These are phyloP conservation scores for Unio pictorum DNA, from an alignment of 2,888 invertebrate species.

Conservation along the genomic window DNA sequence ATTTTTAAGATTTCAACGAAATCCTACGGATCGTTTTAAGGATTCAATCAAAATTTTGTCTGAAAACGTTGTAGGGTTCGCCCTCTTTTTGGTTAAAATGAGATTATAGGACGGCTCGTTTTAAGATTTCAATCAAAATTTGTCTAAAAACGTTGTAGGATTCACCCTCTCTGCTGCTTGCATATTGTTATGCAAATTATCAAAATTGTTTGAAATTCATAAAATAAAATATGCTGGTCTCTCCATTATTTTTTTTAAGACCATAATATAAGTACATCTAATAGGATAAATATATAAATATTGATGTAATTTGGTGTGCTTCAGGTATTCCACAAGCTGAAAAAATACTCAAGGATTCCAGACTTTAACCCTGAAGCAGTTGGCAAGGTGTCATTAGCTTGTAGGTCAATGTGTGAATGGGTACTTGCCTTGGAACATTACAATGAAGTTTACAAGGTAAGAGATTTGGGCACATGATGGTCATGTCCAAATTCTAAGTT, in stretches of 20 bases:
- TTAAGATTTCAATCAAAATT: no score
- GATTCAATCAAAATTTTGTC: no score
- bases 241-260: background rate
- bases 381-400: conserved; percentile 67
- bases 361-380: conserved; percentile 70
- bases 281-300: background rate
- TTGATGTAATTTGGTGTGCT: conserved; percentile 4
- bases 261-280: background rate
- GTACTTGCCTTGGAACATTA: conserved; percentile 70
- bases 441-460: conserved; percentile 70
- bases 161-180: no score
- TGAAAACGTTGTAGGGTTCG: no score
- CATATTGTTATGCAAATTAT: no score
- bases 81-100: no score
- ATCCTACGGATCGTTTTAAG: no score
- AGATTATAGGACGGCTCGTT: no score
- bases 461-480: background rate
- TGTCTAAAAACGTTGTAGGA: no score
- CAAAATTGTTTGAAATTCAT: background rate
- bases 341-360: conserved; percentile 66
- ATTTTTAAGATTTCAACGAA: no score
- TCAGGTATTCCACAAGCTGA: conserved; percentile 66
- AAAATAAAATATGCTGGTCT: background rate
- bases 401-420: conserved; percentile 71
- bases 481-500: no score